Evolutionary conservation across 2,888 invertebrate genomes (phyloP), one percentile per base, ranked within the genome.

Genomic region (Geotrupes spiniger): DNA sequence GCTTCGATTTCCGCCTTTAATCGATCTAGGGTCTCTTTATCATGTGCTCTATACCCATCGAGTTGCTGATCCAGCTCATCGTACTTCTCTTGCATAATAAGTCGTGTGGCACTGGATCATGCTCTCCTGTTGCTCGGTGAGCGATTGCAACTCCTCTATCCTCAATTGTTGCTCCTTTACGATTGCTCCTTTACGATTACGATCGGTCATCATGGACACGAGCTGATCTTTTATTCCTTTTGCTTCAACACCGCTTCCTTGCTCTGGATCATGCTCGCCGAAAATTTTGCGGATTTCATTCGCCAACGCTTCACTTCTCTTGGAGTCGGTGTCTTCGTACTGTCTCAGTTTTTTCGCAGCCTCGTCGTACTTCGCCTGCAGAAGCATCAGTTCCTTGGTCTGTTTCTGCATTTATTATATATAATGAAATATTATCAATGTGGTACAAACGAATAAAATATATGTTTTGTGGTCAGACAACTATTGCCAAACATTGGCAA

Each of bases 71-170:
- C 50, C 27, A 45, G 12, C 9, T 46, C 37, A 21, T 41, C 14
- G 28, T 42, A 49, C 31, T 50, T 39, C 28, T 49, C 43, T 10
- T 37, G 43, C 36, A 48, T n/a, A n/a, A n/a, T n/a, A n/a, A n/a
- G n/a, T n/a, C n/a, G n/a, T n/a, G n/a, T 58, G 59, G 9, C 42
- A 31, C 11, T 46, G 31, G 8, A 61, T 39, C 4, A 57, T 44
- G 6, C 26, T 27, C 14, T 60, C 57, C 42, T 60, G 60, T 36
- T 57, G 49, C 11, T 52, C 44, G 17, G 43, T 53, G 8, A 52
- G 27, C 2, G 37, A 15, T 16, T 52, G 37, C 21, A 60, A 26
- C 21, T 54, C 54, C 11, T 46, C 46, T 9, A 59, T 52, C 12
- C 51, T 36, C 15, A 37, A 33, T 45, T 51, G 56, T 16, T 60